A percentile compares a stretch with the other conserved stretches of the same genome.
Conservation (phyloP, 2,797 vertebrate species). For the Rhodeus uyekii region DNA sequence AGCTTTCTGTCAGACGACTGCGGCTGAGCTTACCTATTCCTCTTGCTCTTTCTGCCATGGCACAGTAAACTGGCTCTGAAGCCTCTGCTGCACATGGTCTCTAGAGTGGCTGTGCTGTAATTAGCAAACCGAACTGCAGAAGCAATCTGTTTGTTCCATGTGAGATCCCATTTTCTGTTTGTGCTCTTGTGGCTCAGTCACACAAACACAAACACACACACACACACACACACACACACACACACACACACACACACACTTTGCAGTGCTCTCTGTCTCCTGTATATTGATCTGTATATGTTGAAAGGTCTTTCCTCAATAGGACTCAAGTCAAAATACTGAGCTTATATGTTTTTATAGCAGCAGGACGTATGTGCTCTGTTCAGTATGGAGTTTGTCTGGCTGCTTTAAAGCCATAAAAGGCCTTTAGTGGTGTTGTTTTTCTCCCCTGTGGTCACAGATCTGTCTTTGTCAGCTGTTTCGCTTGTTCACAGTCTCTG, state of each 20-base stretch:
- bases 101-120: slow-evolving; percentile 21
- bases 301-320: neutral
- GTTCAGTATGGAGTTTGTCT: slow-evolving; percentile 9
- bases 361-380: neutral
- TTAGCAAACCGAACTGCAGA: slow-evolving; percentile 34
- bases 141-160: slow-evolving; percentile 25
- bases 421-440: slow-evolving; percentile 10
- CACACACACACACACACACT: neutral
- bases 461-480: slow-evolving; percentile 19
- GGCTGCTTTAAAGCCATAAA: slow-evolving; percentile 13
- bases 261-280: neutral
- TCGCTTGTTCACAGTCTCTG: slow-evolving; percentile 21
- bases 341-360: neutral
- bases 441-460: slow-evolving; percentile 19
- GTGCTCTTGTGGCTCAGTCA: neutral
- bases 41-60: neutral
- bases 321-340: neutral
- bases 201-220: neutral
- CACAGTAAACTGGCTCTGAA: slow-evolving; percentile 18
- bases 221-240: neutral
- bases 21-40: neutral
- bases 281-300: slow-evolving; percentile 5
- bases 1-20: neutral
- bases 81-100: slow-evolving; percentile 1
- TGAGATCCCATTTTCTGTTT: slow-evolving; percentile 36